Evolutionary conservation across 2,888 invertebrate species (phyloP), one percentile per base, ranked within the genome.

Genomic region (Catocala nupta): DNA sequence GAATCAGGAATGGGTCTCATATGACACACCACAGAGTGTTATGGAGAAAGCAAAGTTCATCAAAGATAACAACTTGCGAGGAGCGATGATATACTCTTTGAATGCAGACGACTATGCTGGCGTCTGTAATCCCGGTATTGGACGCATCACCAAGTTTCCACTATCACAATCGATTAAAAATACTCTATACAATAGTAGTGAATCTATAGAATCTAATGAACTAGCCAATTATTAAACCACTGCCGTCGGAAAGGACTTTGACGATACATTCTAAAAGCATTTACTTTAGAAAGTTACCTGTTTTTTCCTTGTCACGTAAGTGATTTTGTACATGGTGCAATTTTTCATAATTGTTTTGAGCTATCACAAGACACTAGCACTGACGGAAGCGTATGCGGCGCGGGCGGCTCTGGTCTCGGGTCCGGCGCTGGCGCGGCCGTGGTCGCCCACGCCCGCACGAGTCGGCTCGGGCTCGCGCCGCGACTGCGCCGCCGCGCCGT

Each of bases 11-110:
- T 98, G 98, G 98, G 95, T 98, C 49, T 97, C 98, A 0, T 98
- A 96, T 84, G 98, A 98, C 69, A 95, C 96, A 78, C 93, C 95
- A 34, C 86, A 93, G 54, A 98, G 98, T 87, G 94, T 97, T 2
- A 91, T 90, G 58, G 95, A 95, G 77, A 98, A 97, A 91, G 96
- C 96, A 0, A 90, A 94, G 64, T 97, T 94, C 86, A 95, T 97
- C 0, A 95, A 95, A 79, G 90, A 94, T 7, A 93, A 95, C 54
- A 92, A 95, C 43, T 95, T 97, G 75, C 96, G 96, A 53, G 98
- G 98, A 42, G 97, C 96, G 5, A 98, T 98, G 98, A 93, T 98
- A 63, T 97, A 96, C 89, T 96, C 97, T 9, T 91, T 98, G 33
- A 98, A 98, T 82, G 95, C 96, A 1, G 98, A 98, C 84, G 98